These are phyloP conservation scores for Trachelus iudaicus DNA, from an alignment of 2,888 invertebrate genomes.

Conservation along the genomic window DNA sequence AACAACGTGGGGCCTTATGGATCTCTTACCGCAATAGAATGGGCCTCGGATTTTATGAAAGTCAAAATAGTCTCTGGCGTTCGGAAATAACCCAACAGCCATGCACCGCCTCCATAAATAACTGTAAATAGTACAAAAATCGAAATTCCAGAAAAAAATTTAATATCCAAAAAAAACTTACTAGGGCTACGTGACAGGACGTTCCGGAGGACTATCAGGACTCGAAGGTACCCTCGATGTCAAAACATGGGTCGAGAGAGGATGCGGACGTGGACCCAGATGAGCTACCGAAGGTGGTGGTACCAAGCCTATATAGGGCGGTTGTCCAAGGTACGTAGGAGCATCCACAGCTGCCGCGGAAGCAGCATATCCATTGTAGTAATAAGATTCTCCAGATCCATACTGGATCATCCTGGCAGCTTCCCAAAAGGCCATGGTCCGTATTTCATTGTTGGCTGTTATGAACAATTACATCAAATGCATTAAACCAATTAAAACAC, in stretches of 20 bases:
- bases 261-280: slow-evolving; percentile 33
- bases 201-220: slow-evolving; percentile 46
- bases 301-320: slow-evolving; percentile 44
- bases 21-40: background rate
- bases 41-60: background rate
- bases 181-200: slow-evolving; percentile 48
- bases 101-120: background rate
- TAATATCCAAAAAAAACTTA: slow-evolving; percentile 32
- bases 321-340: slow-evolving; percentile 50
- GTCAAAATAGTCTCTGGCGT: background rate
- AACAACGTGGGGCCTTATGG: slow-evolving; percentile 13
- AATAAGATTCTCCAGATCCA: background rate
- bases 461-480: background rate
- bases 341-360: slow-evolving; percentile 31
- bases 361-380: slow-evolving; percentile 19
- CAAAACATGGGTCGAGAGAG: slow-evolving; percentile 36
- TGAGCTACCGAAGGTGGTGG: slow-evolving; percentile 36
- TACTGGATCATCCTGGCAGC: slow-evolving; percentile 34
- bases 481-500: background rate
- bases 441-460: slow-evolving; percentile 46
- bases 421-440: slow-evolving; percentile 41
- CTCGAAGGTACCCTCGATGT: slow-evolving; percentile 37
- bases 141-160: background rate
- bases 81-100: background rate
- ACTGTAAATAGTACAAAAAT: background rate